A percentile compares a stretch with the other conserved stretches of the same genome.
Conservation (phyloP, 2,888 invertebrate species). For the Andrena praecox region DNA sequence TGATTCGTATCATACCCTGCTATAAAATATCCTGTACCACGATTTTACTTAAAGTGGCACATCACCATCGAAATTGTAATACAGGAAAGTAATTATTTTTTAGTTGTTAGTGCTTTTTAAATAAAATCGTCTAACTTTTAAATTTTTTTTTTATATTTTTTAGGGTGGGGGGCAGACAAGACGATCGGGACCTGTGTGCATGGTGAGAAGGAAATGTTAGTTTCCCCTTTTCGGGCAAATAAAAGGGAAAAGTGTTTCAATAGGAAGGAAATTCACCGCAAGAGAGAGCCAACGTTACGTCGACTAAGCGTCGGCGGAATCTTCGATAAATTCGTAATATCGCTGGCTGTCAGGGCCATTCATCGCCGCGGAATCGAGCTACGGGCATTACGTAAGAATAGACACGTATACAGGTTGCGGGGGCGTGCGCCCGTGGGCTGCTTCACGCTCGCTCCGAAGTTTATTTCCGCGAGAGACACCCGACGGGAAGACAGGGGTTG, state of each 20-base stretch:
- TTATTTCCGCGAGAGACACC: conserved; percentile 41
- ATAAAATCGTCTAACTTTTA: no score
- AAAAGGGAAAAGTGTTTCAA: conserved; percentile 3
- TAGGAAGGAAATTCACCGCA: conserved; percentile 9
- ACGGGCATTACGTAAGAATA: conserved; percentile 51
- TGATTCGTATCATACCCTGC: no score
- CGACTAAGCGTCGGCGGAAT: conserved; percentile 33
- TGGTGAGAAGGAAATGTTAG: background rate
- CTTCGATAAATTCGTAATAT: conserved; percentile 55
- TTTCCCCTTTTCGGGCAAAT: background rate
- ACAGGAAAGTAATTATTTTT: no score
- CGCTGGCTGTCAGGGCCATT: conserved; percentile 55
- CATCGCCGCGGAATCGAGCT: conserved; percentile 24
- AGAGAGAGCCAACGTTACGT: conserved; percentile 20
- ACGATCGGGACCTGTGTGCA: background rate
- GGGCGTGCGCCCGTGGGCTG: conserved; percentile 3
- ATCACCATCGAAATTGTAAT: no score
- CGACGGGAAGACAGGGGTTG: background rate
- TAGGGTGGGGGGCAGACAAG: no score
- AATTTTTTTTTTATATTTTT: no score
- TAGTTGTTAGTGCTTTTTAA: no score
- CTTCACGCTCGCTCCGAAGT: conserved; percentile 46
- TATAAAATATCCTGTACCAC: no score
- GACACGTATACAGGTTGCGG: conserved; percentile 23
- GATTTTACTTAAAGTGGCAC: no score